These are phyloP conservation scores for Ommatoiulus sabulosus DNA, from an alignment of 2,888 invertebrate genomes.

Conservation along the genomic window DNA sequence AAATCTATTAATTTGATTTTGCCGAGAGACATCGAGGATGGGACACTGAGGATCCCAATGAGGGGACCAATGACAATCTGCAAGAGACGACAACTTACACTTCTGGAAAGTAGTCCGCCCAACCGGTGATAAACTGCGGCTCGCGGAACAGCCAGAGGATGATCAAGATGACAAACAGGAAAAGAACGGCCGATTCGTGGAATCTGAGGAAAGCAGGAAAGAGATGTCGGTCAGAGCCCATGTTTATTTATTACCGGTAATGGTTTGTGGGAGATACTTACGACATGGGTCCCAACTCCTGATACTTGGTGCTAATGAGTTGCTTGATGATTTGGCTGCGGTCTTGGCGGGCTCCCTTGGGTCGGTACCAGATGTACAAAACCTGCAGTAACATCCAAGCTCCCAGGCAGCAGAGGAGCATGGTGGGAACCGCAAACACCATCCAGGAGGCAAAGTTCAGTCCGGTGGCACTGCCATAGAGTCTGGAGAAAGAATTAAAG, in stretches of 20 bases:
- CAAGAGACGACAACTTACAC: slow-evolving; percentile 57
- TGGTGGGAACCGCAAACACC: slow-evolving; percentile 81
- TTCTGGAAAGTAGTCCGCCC: slow-evolving; percentile 77
- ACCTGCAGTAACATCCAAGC: slow-evolving; percentile 82
- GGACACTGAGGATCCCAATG: neutral
- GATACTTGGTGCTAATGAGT: slow-evolving; percentile 57
- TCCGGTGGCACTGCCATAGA: slow-evolving; percentile 56
- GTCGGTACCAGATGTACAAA: slow-evolving; percentile 54
- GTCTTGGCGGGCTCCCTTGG: slow-evolving; percentile 46
- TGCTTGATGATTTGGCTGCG: slow-evolving; percentile 53
- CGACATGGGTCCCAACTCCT: slow-evolving; percentile 58
- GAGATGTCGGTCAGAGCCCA: neutral
- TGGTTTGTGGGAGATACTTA: slow-evolving; percentile 52
- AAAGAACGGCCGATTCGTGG: slow-evolving; percentile 67
- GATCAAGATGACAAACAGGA: slow-evolving; percentile 82
- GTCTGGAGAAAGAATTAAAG: neutral
- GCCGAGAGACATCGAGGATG: too few relatives aligned
- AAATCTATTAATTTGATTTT: neutral
- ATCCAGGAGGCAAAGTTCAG: slow-evolving; percentile 63
- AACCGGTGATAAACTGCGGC: slow-evolving; percentile 88
- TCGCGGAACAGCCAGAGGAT: slow-evolving; percentile 89
- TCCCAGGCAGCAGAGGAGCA: slow-evolving; percentile 81
- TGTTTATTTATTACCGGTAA: neutral
- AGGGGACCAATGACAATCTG: neutral
- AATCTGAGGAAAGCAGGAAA: slow-evolving; percentile 56